phyloP scores from a whole-genome alignment of 1,140 invertebrate genomes.

The Drosophila lacertosa region DNA sequence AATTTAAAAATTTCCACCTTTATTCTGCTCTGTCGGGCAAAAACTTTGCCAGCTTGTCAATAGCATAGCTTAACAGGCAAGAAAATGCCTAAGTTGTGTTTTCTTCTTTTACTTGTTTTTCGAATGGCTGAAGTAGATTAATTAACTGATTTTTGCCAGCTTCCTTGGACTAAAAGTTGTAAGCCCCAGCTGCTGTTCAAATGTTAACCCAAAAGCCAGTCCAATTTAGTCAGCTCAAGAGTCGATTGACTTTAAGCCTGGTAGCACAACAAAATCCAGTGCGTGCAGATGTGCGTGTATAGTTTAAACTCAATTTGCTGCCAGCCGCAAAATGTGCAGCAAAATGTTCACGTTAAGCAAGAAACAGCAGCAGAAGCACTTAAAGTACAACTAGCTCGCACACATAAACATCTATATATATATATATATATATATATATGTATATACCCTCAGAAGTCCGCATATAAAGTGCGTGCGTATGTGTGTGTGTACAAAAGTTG shows the following conservation, averaged over 20 bases:
- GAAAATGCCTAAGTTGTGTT: constrained; percentile 22
- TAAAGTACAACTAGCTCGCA: constrained; percentile 22
- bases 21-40: background rate
- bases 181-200: constrained; percentile 15
- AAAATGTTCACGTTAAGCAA: constrained; percentile 6
- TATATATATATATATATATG: background rate
- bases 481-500: constrained; percentile 36
- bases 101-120: constrained; percentile 37
- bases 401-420: background rate
- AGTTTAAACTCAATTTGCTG: constrained; percentile 39
- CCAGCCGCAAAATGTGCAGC: constrained; percentile 26
- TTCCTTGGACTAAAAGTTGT: constrained; percentile 32
- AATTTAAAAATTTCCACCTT: constrained; percentile 34
- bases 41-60: constrained; percentile 18
- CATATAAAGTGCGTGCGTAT: constrained; percentile 4
- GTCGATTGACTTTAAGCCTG: constrained; percentile 6
- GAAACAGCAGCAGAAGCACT: constrained; percentile 14
- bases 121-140: constrained; percentile 53
- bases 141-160: constrained; percentile 54
- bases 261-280: constrained; percentile 6
- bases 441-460: background rate
- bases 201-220: constrained; percentile 38
- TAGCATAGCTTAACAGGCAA: constrained; percentile 8
- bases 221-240: constrained; percentile 17
- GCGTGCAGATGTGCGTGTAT: constrained; percentile 3